Base-by-base conservation (phyloP, 2,797 vertebrate species). In the Picus viridis region DNA sequence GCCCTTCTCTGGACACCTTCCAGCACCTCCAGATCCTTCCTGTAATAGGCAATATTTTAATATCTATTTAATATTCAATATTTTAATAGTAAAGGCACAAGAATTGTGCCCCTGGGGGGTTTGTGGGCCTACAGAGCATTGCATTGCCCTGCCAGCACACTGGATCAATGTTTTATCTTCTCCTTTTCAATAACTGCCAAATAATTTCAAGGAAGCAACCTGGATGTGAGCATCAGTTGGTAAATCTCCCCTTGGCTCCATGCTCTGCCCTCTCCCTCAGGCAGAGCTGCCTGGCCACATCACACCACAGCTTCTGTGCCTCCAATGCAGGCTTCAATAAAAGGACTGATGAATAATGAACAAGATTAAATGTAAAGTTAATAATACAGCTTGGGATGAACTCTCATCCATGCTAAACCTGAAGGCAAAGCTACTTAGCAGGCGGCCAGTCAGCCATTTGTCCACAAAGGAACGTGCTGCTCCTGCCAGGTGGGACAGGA, bases 301-400 rank as follows among this genome's bases (percentile, higher is more conserved):
- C n/a, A 62, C 29, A 63, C 8, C 43, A 5, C 57, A 34, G 73
- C 68, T 71, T 58, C 82, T 39, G 54, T 16, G 58, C 62, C 36
- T 43, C 12, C 1, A 72, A 24, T 5, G 43, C 11, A 49, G 24
- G 32, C 34, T 94, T 87, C 83, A 73, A 86, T 84, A 63, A 76
- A 67, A 80, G 61, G 72, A 68, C 49, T 29, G 61, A 92, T 73
- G 75, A 94, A 92, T 88, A 83, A 92, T 59, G 64, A 79, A 89
- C 26, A 13, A 64, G 80, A 94, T 56, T 51, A 78, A 84, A 84
- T 62, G 84, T 62, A 2, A 87, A 85, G 69, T 68, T 86, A 89
- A 45, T 58, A 72, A 83, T 26, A 26, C 15, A 53, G 10, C 17
- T 81, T 30, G 32, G 41, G 58, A 80, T 59, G 74, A 94, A 68